Base-by-base conservation (phyloP, 2,888 invertebrate genomes). In the Allacma fusca region DNA sequence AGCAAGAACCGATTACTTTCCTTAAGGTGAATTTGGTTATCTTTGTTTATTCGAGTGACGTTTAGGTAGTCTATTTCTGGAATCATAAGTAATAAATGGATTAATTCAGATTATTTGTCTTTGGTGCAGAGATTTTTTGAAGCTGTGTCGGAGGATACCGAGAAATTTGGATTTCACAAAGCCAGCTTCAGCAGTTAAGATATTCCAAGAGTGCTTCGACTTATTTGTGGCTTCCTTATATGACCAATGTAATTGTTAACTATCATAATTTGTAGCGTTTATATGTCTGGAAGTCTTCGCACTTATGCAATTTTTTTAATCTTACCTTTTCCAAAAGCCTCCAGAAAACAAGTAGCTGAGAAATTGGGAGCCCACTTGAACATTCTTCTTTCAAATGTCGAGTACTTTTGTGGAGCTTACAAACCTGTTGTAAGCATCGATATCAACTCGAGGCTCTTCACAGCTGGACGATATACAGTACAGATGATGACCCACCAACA, bases 111-210 rank as follows among this genome's bases (percentile, higher is more conserved):
- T n/a, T n/a, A n/a, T n/a, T n/a, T n/a, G n/a, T n/a, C n/a, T n/a
- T n/a, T n/a, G n/a, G n/a, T n/a, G n/a, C 78, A 90, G 97, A 83
- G 98, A 98, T 89, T 89, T 98, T 69, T 91, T 97, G 83, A 97
- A 97, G 86, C 94, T 96, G 91, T 97, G 97, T 85, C 89, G 91
- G 4, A 89, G 98, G 85, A 91, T 95, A 5, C 89, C 91, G 16
- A 87, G 90, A 19, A 91, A 92, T 84, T 94, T 94, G 86, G 90
- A 93, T 79, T 91, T 93, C 0, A 90, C 92, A 0, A 93, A 92
- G 79, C 89, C 90, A 34, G 89, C 90, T 50, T 91, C 92, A 0
- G 91, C 91, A 4, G 86, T 92, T 16, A 91, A 91, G 86, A 91
- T 94, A 0, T 91, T 95, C 65, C 93, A 95, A 88, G 95, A 97